Conservation (phyloP, 2,113 vertebrate genomes). For the Carassius auratus region DNA sequence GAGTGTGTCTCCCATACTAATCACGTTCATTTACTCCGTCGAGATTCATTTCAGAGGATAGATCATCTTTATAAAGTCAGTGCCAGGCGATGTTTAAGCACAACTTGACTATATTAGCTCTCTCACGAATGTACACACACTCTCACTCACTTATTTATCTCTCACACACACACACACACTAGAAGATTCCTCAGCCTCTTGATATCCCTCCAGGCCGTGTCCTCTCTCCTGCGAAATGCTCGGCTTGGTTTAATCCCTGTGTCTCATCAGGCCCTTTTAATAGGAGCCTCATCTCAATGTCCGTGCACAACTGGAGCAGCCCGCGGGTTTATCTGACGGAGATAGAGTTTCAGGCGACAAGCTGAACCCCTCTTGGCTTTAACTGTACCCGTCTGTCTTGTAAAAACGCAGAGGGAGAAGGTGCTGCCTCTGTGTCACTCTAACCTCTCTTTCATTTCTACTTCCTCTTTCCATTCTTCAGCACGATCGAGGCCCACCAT, state of each 20-base stretch:
- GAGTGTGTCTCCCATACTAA: neutral
- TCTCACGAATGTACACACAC: neutral
- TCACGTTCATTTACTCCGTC: constrained; percentile 3
- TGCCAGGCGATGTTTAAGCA: constrained; percentile 24
- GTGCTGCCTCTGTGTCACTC: constrained; percentile 10
- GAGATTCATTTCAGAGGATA: neutral
- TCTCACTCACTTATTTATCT: neutral
- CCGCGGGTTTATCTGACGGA: constrained; percentile 50
- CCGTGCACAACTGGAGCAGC: constrained; percentile 64
- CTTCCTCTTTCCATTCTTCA: constrained; percentile 45
- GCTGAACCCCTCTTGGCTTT: constrained; percentile 42
- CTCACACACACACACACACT: neutral
- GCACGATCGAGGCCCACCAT: constrained; percentile 74
- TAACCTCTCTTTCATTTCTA: constrained; percentile 49
- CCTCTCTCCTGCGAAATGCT: constrained; percentile 57
- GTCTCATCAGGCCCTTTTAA: constrained; percentile 83
- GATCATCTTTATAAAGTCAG: constrained; percentile 1
- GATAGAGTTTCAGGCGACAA: constrained; percentile 68
- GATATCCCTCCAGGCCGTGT: constrained; percentile 44
- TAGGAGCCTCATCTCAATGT: constrained; percentile 82
- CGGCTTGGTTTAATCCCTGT: constrained; percentile 78
- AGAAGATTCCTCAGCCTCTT: constrained; percentile 52
- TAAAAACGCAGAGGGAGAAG: neutral
- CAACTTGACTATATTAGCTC: constrained; percentile 1
- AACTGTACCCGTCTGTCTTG: constrained; percentile 29